phyloP scores from a whole-genome alignment of 2,113 vertebrate species.

The Engraulis encrasicolus region DNA sequence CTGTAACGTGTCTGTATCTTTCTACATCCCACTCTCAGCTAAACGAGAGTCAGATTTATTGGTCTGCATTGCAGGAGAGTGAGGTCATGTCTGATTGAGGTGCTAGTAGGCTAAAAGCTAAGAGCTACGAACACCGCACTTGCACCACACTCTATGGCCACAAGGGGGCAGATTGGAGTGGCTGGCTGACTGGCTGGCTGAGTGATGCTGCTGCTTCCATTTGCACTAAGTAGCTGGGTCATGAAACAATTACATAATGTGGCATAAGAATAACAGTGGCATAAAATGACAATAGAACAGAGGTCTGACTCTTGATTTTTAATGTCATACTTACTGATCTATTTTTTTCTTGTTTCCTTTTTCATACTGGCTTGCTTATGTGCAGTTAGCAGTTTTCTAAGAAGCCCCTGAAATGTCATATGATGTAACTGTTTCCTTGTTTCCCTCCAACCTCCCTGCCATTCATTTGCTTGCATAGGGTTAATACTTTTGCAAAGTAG shows the following conservation, averaged over 20 bases:
- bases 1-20: too few species aligned
- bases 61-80: background rate
- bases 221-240: background rate
- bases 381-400: background rate
- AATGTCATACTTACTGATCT: background rate
- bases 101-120: too few species aligned
- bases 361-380: background rate
- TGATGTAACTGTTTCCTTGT: too few species aligned
- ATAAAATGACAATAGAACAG: background rate
- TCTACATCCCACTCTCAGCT: background rate
- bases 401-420: background rate
- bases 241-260: background rate
- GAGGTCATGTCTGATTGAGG: constrained; percentile 3
- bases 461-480: too few species aligned
- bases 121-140: too few species aligned
- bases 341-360: background rate
- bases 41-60: background rate
- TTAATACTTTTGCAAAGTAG: too few species aligned
- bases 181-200: background rate
- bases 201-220: background rate
- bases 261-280: too few species aligned
- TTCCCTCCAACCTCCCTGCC: too few species aligned
- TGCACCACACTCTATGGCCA: background rate
- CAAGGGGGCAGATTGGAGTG: background rate
- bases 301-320: background rate